phyloP scores from a whole-genome alignment of 2,888 invertebrate species.

The Pristionchus japonicus region DNA sequence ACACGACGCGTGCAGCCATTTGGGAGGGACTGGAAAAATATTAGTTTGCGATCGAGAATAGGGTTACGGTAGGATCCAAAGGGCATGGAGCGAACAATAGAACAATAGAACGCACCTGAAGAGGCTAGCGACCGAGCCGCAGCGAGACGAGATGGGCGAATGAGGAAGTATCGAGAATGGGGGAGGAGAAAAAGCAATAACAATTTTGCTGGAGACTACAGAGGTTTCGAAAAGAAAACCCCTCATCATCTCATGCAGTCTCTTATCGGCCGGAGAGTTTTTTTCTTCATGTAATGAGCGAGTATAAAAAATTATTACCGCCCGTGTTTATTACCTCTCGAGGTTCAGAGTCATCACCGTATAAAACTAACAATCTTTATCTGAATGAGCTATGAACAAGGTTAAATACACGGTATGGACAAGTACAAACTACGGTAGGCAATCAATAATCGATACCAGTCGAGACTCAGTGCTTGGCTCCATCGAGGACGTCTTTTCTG shows the following conservation, averaged over 20 bases:
- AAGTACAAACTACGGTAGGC: not conserved
- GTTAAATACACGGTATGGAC: not conserved
- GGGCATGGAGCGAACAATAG: no score
- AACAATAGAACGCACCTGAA: no score
- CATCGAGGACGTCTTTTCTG: constrained; percentile 27
- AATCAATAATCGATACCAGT: not conserved
- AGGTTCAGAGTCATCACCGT: no score
- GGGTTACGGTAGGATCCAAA: no score
- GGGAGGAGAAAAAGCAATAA: not conserved
- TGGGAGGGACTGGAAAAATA: no score
- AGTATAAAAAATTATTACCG: no score
- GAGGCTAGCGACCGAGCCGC: no score
- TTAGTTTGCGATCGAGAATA: not conserved
- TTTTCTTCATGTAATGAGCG: no score
- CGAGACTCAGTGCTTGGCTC: constrained; percentile 2
- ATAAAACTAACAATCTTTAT: not conserved
- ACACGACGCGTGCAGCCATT: not conserved
- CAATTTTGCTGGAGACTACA: not conserved
- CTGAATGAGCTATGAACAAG: not conserved
- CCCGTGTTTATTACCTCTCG: no score
- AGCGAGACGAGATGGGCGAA: not conserved
- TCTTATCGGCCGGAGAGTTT: no score
- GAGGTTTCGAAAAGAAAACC: no score
- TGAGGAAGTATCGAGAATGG: not conserved
- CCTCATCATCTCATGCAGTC: no score